These are phyloP conservation scores for Rhodinocichla rosea DNA, from an alignment of 2,113 vertebrate genomes.

Conservation along the genomic window DNA sequence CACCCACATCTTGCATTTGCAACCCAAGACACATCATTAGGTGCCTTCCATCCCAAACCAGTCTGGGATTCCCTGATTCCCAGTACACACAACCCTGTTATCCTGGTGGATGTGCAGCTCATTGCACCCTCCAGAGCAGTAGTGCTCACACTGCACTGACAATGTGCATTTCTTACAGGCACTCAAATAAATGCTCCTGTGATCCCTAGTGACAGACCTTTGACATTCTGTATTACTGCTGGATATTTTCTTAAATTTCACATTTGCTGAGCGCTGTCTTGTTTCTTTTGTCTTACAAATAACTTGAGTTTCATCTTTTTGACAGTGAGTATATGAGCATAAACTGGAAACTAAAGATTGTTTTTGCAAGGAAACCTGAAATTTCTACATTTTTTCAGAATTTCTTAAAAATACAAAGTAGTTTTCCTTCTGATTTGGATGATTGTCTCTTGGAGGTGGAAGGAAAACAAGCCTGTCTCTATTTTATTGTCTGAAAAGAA, in stretches of 20 bases:
- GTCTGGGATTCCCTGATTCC: not conserved
- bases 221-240: not conserved
- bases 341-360: conserved; percentile 65
- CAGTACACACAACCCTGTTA: not conserved
- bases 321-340: conserved; percentile 60
- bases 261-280: not conserved
- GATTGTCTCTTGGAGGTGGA: conserved; percentile 51
- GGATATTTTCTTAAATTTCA: conserved; percentile 30
- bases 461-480: conserved; percentile 33
- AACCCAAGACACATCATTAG: not conserved
- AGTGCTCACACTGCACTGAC: not conserved
- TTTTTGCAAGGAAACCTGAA: conserved; percentile 51
- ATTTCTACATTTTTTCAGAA: conserved; percentile 52
- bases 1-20: not conserved
- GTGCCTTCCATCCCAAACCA: not conserved
- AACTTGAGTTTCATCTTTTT: conserved; percentile 60
- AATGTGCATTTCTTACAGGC: not conserved
- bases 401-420: conserved; percentile 68
- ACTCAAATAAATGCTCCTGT: not conserved
- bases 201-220: not conserved
- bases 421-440: conserved; percentile 64
- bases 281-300: conserved; percentile 37
- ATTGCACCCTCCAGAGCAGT: not conserved
- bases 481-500: conserved; percentile 11
- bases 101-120: not conserved